Evolutionary conservation across 2,888 invertebrate genomes (phyloP).

Genomic region (Tachina lurida): DNA sequence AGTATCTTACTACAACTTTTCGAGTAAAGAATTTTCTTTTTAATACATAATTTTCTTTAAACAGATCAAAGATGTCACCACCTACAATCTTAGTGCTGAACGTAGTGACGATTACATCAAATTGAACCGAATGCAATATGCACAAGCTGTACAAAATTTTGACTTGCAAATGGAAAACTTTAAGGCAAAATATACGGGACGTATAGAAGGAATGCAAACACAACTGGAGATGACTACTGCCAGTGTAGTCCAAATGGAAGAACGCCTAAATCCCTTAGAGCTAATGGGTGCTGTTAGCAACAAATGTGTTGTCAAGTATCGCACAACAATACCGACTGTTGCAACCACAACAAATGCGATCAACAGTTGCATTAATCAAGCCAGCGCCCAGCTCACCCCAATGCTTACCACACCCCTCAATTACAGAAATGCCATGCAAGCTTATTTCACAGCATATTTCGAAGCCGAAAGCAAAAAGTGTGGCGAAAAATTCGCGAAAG

Average conservation of each 20-base stretch:
- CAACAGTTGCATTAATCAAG: conserved; percentile 52
- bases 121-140: conserved; percentile 13
- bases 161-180: conserved; percentile 50
- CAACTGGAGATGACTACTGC: conserved; percentile 38
- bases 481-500: not conserved
- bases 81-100: not conserved
- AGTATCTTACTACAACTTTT: no score
- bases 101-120: conserved; percentile 28
- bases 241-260: conserved; percentile 48
- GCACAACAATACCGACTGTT: conserved; percentile 48
- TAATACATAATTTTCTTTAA: no score
- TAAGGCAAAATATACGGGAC: conserved; percentile 28
- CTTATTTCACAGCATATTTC: conserved; percentile 22
- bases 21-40: no score
- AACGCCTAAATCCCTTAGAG: conserved; percentile 65
- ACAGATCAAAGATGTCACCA: not conserved
- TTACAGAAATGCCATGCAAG: conserved; percentile 15
- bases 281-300: conserved; percentile 61
- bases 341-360: conserved; percentile 27
- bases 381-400: conserved; percentile 7
- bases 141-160: conserved; percentile 50
- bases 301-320: conserved; percentile 71
- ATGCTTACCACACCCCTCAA: not conserved
- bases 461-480: conserved; percentile 17
- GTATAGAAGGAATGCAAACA: conserved; percentile 39